Conservation (phyloP, 37 sponge, comb jelly and placozoan species). For the Cliona cf. orientalis region DNA sequence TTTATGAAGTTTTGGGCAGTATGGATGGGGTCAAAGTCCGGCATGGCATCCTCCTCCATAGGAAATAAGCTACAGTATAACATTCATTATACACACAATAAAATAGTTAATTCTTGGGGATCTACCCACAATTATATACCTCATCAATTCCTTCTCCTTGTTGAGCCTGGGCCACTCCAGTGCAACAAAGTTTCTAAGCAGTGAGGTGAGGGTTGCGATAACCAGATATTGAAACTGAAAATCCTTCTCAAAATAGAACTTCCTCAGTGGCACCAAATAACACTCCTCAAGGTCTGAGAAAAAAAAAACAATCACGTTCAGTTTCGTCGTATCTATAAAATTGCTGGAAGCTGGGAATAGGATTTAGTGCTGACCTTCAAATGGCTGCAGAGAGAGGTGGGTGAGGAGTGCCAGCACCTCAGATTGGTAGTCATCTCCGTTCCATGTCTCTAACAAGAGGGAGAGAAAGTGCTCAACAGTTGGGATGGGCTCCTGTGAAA, state of each 20-base stretch:
- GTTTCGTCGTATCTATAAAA: too few species aligned
- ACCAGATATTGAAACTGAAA: constrained; percentile 11
- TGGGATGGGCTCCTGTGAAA: constrained; percentile 48
- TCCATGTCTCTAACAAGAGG: constrained; percentile 37
- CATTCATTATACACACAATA: too few species aligned
- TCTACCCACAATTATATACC: too few species aligned
- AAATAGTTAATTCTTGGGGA: too few species aligned
- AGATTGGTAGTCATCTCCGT: constrained; percentile 31
- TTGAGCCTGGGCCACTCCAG: constrained; percentile 41
- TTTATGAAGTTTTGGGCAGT: constrained; percentile 8
- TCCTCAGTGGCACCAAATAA: constrained; percentile 30
- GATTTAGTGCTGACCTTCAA: constrained; percentile 51
- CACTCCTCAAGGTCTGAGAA: constrained; percentile 21
- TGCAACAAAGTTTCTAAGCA: constrained; percentile 25
- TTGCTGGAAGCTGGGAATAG: too few species aligned
- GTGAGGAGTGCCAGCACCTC: constrained; percentile 22
- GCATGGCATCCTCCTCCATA: constrained; percentile 1
- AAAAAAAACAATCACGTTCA: constrained; percentile 2
- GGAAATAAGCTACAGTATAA: too few species aligned
- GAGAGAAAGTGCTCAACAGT: constrained; percentile 42
- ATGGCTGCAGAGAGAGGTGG: constrained; percentile 23
- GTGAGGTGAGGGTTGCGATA: background rate
- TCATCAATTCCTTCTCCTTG: background rate
- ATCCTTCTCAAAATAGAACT: constrained; percentile 12
- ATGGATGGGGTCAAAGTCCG: constrained; percentile 24